These are phyloP conservation scores for Spodoptera litura DNA, from an alignment of 1,140 invertebrate species.

Conservation along the genomic window DNA sequence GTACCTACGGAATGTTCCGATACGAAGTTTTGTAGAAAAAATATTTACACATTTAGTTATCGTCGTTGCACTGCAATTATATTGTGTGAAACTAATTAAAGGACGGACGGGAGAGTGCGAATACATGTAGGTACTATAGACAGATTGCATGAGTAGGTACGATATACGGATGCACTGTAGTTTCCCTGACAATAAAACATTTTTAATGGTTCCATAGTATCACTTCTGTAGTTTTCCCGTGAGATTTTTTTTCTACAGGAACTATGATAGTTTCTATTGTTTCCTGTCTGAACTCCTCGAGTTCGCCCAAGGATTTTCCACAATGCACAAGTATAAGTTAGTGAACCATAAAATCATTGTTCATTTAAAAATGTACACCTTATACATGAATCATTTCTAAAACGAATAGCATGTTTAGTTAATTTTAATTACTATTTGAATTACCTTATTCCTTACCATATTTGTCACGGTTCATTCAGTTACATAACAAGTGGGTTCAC, in stretches of 20 bases:
- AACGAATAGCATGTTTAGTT: too few relatives aligned
- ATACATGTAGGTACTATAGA: background rate
- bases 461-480: background rate
- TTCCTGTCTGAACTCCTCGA: too few relatives aligned
- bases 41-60: background rate
- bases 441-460: too few relatives aligned
- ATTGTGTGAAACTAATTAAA: constrained; percentile 42
- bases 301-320: too few relatives aligned
- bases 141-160: constrained; percentile 3
- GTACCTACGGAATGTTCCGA: constrained; percentile 18
- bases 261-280: background rate
- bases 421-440: too few relatives aligned
- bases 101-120: constrained; percentile 29
- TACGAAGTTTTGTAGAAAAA: background rate
- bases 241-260: background rate
- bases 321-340: too few relatives aligned
- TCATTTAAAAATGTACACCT: too few relatives aligned
- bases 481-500: background rate
- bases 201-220: background rate
- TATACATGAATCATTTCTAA: too few relatives aligned
- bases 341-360: too few relatives aligned
- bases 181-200: constrained; percentile 10
- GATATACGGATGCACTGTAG: background rate
- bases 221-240: background rate
- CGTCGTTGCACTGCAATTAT: background rate